phyloP scores from a whole-genome alignment of 1,140 invertebrate genomes.

The Cydia splendana region DNA sequence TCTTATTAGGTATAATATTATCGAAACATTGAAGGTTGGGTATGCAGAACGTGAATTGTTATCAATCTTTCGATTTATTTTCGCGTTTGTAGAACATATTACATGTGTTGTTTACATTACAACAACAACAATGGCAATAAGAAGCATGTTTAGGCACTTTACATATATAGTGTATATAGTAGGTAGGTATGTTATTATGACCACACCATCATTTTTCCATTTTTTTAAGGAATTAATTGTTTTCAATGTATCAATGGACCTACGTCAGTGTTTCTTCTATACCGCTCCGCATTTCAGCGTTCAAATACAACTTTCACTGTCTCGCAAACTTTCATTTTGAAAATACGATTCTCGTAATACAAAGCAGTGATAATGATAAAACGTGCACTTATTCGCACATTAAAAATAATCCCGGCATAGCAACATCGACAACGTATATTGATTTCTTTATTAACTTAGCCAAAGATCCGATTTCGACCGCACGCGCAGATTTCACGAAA shows the following conservation, averaged over 20 bases:
- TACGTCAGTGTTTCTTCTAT: not conserved
- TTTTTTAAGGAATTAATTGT: too few species aligned
- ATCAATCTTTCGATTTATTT: too few species aligned
- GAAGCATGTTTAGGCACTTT: too few species aligned
- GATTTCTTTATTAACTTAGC: slow-evolving; percentile 24
- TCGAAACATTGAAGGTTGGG: too few species aligned
- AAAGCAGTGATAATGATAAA: slow-evolving; percentile 14
- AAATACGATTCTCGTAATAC: slow-evolving; percentile 12
- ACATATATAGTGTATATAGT: too few species aligned
- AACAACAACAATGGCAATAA: too few species aligned
- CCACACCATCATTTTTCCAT: too few species aligned
- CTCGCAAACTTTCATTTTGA: slow-evolving; percentile 16
- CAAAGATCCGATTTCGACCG: slow-evolving; percentile 17
- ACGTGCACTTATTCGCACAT: not conserved
- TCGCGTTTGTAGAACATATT: too few species aligned
- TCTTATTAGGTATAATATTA: too few species aligned
- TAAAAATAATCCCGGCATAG: not conserved
- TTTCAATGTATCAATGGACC: not conserved
- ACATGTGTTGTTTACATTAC: too few species aligned
- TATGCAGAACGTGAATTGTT: too few species aligned
- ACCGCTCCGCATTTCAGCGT: not conserved
- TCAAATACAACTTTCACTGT: slow-evolving; percentile 22
- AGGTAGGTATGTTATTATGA: too few species aligned
- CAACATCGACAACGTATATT: not conserved
- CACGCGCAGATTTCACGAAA: slow-evolving; percentile 1